Conservation (phyloP, 2,113 vertebrate genomes). For the Fulica atra region DNA sequence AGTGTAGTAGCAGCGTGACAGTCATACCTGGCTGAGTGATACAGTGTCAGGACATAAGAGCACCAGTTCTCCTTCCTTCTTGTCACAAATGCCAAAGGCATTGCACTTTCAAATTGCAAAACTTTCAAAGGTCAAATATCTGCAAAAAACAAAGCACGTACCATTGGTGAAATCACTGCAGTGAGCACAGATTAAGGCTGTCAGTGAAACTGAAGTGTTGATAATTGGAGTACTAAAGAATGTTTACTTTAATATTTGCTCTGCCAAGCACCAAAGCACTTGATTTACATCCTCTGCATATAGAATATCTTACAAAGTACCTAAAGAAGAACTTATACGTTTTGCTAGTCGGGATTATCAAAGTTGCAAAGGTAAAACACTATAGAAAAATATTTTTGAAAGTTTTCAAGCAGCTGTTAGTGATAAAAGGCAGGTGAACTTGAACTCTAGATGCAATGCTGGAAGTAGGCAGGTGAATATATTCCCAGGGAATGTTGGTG, state of each 20-base stretch:
- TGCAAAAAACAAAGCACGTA: neutral
- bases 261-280: neutral
- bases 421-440: neutral
- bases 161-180: constrained; percentile 23
- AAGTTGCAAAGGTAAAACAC: neutral
- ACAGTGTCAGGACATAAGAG: neutral
- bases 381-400: neutral
- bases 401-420: neutral
- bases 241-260: neutral
- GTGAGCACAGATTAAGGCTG: constrained; percentile 3
- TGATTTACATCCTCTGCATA: neutral
- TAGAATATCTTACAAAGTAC: neutral
- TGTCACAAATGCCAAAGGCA: constrained; percentile 8
- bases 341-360: neutral
- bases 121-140: constrained; percentile 33
- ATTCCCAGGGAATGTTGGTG: neutral
- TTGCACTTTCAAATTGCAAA: neutral
- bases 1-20: neutral
- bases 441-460: neutral
- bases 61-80: neutral
- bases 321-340: neutral
- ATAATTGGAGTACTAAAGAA: neutral
- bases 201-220: neutral
- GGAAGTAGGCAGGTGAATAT: neutral
- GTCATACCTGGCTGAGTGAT: neutral